These are phyloP conservation scores for Zaprionus tsacasi DNA, from an alignment of 1,140 invertebrate species.

Conservation along the genomic window DNA sequence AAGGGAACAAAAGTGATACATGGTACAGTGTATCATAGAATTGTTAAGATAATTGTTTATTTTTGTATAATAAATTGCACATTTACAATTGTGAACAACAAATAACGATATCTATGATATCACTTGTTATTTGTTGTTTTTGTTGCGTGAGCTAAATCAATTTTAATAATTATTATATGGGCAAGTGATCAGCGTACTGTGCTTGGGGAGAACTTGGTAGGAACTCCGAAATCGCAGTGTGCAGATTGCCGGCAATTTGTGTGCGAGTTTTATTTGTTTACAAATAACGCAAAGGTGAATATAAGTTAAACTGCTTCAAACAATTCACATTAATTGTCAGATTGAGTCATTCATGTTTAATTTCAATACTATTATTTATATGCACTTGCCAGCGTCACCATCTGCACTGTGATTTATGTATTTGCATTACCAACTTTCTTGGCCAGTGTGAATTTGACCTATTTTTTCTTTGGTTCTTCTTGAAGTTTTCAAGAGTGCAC, in stretches of 20 bases:
- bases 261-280: slow-evolving; percentile 21
- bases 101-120: not conserved
- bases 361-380: not conserved
- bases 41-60: not conserved
- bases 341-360: not conserved
- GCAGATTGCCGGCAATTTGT: slow-evolving; percentile 27
- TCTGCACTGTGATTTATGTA: not conserved
- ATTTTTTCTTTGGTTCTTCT: slow-evolving; percentile 1
- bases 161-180: not conserved
- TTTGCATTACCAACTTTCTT: slow-evolving; percentile 8
- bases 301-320: not conserved
- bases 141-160: not conserved
- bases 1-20: not conserved
- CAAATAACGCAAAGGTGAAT: slow-evolving; percentile 17
- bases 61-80: not conserved
- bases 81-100: too few species aligned
- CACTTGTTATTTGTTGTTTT: not conserved
- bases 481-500: not conserved
- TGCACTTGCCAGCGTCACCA: slow-evolving; percentile 14
- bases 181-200: slow-evolving; percentile 18
- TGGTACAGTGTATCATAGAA: not conserved
- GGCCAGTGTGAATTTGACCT: slow-evolving; percentile 11
- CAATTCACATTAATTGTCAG: not conserved
- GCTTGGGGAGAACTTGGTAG: not conserved
- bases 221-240: slow-evolving; percentile 11